phyloP scores from a whole-genome alignment of 2,113 vertebrate species.

The Oncorhynchus tshawytscha region DNA sequence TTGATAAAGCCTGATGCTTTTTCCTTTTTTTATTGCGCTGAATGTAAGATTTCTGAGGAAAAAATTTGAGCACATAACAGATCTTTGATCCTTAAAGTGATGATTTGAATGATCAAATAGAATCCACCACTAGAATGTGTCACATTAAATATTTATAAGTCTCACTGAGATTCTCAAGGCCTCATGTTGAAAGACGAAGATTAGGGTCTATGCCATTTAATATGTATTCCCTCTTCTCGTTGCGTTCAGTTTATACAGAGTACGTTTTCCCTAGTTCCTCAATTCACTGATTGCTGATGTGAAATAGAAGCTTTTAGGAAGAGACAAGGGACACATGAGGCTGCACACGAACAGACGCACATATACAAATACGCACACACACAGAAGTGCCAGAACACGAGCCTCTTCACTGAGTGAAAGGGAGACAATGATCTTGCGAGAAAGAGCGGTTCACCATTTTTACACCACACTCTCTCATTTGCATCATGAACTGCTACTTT shows the following conservation, averaged over 20 bases:
- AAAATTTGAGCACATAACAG: not conserved
- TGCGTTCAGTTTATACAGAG: not conserved
- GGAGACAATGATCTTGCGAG: not conserved
- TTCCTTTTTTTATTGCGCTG: not conserved
- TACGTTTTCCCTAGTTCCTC: not conserved
- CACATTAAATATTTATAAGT: slow-evolving; percentile 13
- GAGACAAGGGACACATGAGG: not conserved
- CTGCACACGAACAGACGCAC: not conserved
- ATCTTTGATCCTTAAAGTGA: slow-evolving; percentile 22
- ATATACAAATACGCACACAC: not conserved
- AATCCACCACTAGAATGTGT: slow-evolving; percentile 11
- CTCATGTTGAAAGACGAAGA: not conserved
- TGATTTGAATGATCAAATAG: slow-evolving; percentile 15
- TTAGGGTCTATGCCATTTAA: slow-evolving; percentile 2
- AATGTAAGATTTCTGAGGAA: not conserved
- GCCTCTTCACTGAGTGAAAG: not conserved
- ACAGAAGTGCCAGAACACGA: not conserved
- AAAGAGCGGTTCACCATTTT: slow-evolving; percentile 1
- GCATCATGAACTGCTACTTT: not conserved
- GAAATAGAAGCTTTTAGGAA: not conserved
- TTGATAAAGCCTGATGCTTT: not conserved
- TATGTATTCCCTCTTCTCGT: not conserved
- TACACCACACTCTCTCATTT: not conserved
- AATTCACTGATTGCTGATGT: not conserved
- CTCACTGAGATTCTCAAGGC: not conserved